These are phyloP conservation scores for Oryzias curvinotus DNA, from an alignment of 2,113 vertebrate genomes.

Conservation along the genomic window DNA sequence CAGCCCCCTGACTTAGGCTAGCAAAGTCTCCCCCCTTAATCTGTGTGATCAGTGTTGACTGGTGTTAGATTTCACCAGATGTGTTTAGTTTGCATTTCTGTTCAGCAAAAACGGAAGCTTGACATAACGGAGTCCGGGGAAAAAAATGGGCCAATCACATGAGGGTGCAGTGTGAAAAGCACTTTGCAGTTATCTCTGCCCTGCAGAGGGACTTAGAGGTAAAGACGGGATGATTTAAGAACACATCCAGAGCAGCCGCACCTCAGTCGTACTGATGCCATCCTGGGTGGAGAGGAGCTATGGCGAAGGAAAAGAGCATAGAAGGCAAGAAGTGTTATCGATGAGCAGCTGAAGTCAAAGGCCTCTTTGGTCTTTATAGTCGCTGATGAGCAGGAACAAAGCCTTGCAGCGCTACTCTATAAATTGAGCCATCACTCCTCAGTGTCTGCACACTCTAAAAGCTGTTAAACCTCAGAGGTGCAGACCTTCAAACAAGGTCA, in stretches of 20 bases:
- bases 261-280: constrained; percentile 93
- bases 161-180: constrained; percentile 56
- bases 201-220: constrained; percentile 20
- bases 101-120: too few relatives aligned
- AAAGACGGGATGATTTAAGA: constrained; percentile 32
- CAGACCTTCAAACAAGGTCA: constrained; percentile 57
- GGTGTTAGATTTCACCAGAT: too few relatives aligned
- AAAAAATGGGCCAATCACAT: not conserved
- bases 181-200: constrained; percentile 20
- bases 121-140: too few relatives aligned
- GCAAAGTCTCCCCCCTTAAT: too few relatives aligned
- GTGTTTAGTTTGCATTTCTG: too few relatives aligned
- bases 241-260: constrained; percentile 79
- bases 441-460: constrained; percentile 57
- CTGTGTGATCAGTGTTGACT: too few relatives aligned
- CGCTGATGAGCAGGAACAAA: constrained; percentile 65
- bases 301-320: constrained; percentile 76
- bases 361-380: constrained; percentile 58
- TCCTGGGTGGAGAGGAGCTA: constrained; percentile 96
- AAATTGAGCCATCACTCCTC: constrained; percentile 62
- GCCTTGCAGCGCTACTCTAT: constrained; percentile 46
- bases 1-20: too few relatives aligned
- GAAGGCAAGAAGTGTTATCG: constrained; percentile 68
- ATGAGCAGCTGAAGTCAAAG: constrained; percentile 63
- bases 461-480: constrained; percentile 67